These are phyloP conservation scores for Drosophila kikkawai DNA, from an alignment of 1,140 invertebrate species.

Conservation along the genomic window DNA sequence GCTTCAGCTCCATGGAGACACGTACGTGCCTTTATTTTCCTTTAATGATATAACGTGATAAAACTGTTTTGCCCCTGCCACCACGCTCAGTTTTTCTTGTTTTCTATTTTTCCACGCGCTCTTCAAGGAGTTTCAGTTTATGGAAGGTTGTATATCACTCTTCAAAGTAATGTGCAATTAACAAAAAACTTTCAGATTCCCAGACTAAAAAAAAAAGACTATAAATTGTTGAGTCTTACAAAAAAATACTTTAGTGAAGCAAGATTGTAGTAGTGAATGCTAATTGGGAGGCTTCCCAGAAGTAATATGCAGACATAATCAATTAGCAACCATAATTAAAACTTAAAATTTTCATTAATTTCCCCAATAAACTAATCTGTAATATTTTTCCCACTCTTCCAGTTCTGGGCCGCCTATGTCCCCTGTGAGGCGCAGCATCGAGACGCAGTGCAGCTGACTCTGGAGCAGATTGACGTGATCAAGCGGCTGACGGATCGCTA, in stretches of 20 bases:
- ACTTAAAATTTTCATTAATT: background rate
- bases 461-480: conserved; percentile 94
- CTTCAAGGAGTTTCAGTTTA: conserved; percentile 21
- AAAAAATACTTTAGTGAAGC: background rate
- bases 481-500: conserved; percentile 90
- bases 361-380: background rate
- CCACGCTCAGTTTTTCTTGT: conserved; percentile 9
- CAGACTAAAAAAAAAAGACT: conserved; percentile 5
- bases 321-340: background rate
- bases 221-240: conserved; percentile 14
- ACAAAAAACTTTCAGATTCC: conserved; percentile 34
- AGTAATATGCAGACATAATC: background rate
- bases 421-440: conserved; percentile 93
- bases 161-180: conserved; percentile 43
- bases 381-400: conserved; percentile 55
- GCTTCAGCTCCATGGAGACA: conserved; percentile 56
- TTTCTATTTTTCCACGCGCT: conserved; percentile 2
- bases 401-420: conserved; percentile 97
- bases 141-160: conserved; percentile 31
- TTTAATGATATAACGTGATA: conserved; percentile 77
- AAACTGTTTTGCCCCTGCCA: conserved; percentile 29
- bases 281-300: background rate
- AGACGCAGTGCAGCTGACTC: conserved; percentile 91
- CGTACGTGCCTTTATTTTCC: conserved; percentile 74
- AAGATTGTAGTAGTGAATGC: background rate